phyloP scores from a whole-genome alignment of 2,113 vertebrate species.

The Entosphenus tridentatus region DNA sequence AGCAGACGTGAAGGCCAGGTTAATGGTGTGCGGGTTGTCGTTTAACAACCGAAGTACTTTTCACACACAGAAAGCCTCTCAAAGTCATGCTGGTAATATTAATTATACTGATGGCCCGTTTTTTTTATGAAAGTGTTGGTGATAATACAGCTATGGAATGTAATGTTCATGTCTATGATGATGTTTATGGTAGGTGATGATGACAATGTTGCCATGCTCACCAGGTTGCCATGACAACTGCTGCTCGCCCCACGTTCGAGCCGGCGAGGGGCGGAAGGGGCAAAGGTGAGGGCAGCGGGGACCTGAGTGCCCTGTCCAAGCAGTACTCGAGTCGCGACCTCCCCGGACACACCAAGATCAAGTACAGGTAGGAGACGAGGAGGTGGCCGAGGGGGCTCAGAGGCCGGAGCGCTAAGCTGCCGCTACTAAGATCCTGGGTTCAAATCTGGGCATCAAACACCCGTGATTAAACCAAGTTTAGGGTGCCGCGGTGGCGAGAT shows the following conservation, averaged over 20 bases:
- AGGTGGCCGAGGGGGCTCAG: too few relatives aligned
- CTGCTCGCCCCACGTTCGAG: conserved; percentile 85
- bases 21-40: too few relatives aligned
- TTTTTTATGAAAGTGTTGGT: too few relatives aligned
- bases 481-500: neutral
- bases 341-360: conserved; percentile 88
- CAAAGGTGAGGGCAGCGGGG: conserved; percentile 59
- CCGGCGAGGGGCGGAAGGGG: conserved; percentile 80
- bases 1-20: too few relatives aligned
- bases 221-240: conserved; percentile 51
- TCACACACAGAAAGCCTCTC: too few relatives aligned
- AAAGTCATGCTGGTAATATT: too few relatives aligned
- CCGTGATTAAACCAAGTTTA: neutral
- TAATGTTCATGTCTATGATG: too few relatives aligned
- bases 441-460: neutral
- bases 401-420: conserved; percentile 2
- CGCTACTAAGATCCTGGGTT: neutral
- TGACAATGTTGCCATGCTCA: neutral
- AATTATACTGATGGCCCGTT: too few relatives aligned
- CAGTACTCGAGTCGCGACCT: conserved; percentile 91
- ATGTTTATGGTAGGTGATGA: too few relatives aligned
- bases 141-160: too few relatives aligned
- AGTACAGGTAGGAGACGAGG: conserved; percentile 43
- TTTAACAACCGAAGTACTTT: too few relatives aligned
- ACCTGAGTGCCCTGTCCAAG: conserved; percentile 79